Conservation (phyloP, 2,888 invertebrate species). For the Sphinx pinastri region DNA sequence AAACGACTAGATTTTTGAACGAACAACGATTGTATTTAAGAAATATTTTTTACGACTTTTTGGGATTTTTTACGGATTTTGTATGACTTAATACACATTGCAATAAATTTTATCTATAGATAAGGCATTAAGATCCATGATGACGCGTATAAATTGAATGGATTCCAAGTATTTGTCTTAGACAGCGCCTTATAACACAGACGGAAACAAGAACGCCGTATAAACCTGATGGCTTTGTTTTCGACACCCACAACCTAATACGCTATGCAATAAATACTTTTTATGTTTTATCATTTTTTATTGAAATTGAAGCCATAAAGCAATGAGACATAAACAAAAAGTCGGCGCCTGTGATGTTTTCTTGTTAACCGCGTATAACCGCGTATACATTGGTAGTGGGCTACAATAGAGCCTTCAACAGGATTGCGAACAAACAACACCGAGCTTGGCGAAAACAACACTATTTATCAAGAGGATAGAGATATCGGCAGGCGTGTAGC, state of each 20-base stretch:
- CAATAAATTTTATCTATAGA: no score
- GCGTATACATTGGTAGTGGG: slow-evolving; percentile 26
- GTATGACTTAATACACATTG: no score
- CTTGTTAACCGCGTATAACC: slow-evolving; percentile 47
- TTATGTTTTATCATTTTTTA: slow-evolving; percentile 25
- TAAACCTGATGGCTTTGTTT: slow-evolving; percentile 62
- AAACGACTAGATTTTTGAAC: no score
- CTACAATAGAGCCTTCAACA: slow-evolving; percentile 43
- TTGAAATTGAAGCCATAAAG: slow-evolving; percentile 36
- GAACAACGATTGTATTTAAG: no score
- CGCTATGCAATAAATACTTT: slow-evolving; percentile 6
- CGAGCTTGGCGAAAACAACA: slow-evolving; percentile 78
- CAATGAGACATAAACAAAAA: slow-evolving; percentile 61
- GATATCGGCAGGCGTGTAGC: slow-evolving; percentile 51
- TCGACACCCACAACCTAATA: slow-evolving; percentile 58
- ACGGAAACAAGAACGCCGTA: neutral
- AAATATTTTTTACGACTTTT: no score
- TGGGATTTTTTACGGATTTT: no score
- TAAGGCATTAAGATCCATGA: no score
- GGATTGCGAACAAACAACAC: slow-evolving; percentile 69
- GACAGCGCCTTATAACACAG: neutral
- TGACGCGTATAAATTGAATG: neutral
- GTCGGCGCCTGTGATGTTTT: slow-evolving; percentile 58
- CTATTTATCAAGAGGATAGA: slow-evolving; percentile 79
- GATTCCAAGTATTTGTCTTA: neutral